Percentiles rank a stretch among this genome's conserved stretches.
Conservation (phyloP, 2,113 vertebrate species). For the Entomyzon cyanotis region DNA sequence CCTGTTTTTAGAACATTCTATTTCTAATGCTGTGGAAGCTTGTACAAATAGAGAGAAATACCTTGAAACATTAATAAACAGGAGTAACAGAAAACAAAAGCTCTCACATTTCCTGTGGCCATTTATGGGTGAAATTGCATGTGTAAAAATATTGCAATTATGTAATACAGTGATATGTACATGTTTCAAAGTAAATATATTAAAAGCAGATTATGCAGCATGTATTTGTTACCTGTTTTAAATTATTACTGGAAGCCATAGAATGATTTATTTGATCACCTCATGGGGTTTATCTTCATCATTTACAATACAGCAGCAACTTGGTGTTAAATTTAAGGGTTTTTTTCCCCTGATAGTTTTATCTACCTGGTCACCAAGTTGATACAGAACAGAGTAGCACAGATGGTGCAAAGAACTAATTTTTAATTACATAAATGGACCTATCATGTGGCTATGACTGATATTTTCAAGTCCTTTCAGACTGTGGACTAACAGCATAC, state of each 20-base stretch:
- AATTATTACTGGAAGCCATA: neutral
- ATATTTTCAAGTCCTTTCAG: neutral
- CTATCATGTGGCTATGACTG: too few species aligned
- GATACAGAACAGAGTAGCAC: neutral
- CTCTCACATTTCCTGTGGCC: neutral
- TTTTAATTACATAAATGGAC: neutral
- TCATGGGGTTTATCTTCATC: neutral
- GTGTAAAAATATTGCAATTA: neutral
- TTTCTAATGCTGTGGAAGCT: neutral
- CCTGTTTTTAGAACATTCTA: neutral
- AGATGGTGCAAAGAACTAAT: neutral
- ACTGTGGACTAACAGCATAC: neutral
- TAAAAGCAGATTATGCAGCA: neutral
- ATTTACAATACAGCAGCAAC: neutral
- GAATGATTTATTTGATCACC: neutral
- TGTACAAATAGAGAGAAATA: neutral
- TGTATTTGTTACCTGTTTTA: neutral
- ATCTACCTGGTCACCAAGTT: neutral
- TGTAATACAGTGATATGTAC: neutral
- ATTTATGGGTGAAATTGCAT: neutral
- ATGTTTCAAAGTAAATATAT: neutral
- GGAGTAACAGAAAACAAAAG: neutral
- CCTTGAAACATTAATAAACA: neutral
- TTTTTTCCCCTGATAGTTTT: accelerated
- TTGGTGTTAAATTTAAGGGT: neutral